Percentiles rank a stretch among this genome's conserved stretches.
Evolutionary conservation across 2,888 invertebrate species (phyloP).

Genomic region (Apantesis nais): DNA sequence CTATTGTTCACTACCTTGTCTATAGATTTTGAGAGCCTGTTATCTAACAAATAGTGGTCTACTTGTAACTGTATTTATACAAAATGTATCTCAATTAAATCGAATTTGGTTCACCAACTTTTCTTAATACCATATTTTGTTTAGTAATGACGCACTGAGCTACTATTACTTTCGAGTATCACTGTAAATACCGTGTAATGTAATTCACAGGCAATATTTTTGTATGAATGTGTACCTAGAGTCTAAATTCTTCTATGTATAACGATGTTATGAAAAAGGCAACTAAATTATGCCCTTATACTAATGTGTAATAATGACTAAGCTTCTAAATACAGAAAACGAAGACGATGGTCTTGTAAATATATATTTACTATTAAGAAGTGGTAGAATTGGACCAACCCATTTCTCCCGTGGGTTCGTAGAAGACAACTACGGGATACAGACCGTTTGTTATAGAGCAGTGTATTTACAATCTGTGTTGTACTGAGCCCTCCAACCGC

Average conservation of each 20-base stretch:
- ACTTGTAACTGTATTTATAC: background rate
- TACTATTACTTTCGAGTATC: background rate
- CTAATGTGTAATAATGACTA: background rate
- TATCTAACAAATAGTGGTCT: background rate
- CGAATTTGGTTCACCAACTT: background rate
- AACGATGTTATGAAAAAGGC: too few species aligned
- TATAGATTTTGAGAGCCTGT: background rate
- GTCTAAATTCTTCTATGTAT: too few species aligned
- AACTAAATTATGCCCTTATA: too few species aligned
- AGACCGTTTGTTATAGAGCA: too few species aligned
- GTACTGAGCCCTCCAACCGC: too few species aligned
- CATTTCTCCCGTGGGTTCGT: too few species aligned
- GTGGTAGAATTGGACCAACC: too few species aligned
- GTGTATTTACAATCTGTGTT: too few species aligned
- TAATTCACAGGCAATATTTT: too few species aligned
- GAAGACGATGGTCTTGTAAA: background rate
- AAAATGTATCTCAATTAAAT: background rate
- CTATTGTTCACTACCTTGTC: background rate
- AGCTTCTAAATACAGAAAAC: background rate
- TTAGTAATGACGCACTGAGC: background rate
- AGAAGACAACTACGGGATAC: too few species aligned
- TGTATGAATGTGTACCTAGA: too few species aligned
- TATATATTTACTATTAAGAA: background rate
- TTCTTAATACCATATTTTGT: background rate
- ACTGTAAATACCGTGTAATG: too few species aligned